Evolutionary conservation across 2,888 invertebrate genomes (phyloP), one percentile per base, ranked within the genome.

Genomic region (Fabriciana adippe): DNA sequence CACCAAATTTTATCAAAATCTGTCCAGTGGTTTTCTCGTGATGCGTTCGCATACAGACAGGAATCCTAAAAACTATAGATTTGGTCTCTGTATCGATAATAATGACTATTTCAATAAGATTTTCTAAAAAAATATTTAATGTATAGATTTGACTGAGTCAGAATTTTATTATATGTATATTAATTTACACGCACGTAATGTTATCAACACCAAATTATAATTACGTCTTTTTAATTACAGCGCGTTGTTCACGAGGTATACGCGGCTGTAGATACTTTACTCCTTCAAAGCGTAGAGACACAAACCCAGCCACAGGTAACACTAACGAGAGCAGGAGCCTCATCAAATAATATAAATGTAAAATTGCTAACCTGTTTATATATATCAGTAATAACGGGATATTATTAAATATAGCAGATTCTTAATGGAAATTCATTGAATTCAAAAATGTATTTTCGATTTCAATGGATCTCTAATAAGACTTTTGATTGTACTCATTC

Each of bases 161-260:
- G n/a, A 48, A 48, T 14, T n/a, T 14, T 14, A 14, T 15, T 48
- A 48, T 14, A 48, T 14, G n/a, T 48, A 48, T 48, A 48, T 48
- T 5, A 3, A 48, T 14, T 15, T 48, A 13, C 15, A 48, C 14
- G 5, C n/a, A 48, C 21, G 21, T 48, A 48, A 14, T 3, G n/a
- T 48, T 48, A 14, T 48, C 14, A 14, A 48, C 48, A 48, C 8
- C n/a, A 14, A 14, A 41, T 56, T 6, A n/a, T 13, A 45, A n/a
- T 45, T 53, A 75, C 13, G 13, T 53, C 51, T 64, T 50, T 55
- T 56, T 48, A 18, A 50, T 79, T 81, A n/a, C 80, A 92, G 92
- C 86, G 83, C 8, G 84, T 90, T 1, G 87, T 88, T 2, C 90
- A 90, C 68, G 92, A 92, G 76, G 88, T 88, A 0, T 92, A 85